Percentiles rank a stretch among this genome's conserved stretches.
Evolutionary conservation across 2,113 vertebrate species (phyloP).

Genomic region (Mola mola): DNA sequence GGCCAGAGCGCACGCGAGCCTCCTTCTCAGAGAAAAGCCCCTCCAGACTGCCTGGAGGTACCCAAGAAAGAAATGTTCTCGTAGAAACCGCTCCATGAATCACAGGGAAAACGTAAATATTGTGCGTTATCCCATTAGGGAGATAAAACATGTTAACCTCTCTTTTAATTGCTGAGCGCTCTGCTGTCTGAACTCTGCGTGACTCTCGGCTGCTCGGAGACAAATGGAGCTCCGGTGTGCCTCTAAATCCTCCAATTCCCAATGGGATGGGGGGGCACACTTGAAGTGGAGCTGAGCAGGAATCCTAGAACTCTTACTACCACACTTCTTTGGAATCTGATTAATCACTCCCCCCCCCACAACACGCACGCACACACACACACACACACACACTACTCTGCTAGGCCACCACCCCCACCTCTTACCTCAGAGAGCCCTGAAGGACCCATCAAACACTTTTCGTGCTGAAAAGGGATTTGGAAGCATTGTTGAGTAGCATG

Average conservation of each 20-base stretch:
- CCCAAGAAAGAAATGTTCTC: constrained; percentile 57
- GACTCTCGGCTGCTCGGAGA: constrained; percentile 90
- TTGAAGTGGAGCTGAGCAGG: constrained; percentile 74
- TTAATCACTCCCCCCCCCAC: constrained; percentile 84
- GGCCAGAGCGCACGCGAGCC: constrained; percentile 86
- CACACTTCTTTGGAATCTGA: constrained; percentile 90
- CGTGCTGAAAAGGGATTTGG: constrained; percentile 50
- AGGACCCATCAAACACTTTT: constrained; percentile 86
- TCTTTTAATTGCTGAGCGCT: constrained; percentile 90
- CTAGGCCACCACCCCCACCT: constrained; percentile 13
- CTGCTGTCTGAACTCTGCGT: constrained; percentile 97
- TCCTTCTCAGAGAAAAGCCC: constrained; percentile 88
- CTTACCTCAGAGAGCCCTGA: constrained; percentile 73
- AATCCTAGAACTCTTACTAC: constrained; percentile 89
- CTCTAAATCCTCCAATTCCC: constrained; percentile 91
- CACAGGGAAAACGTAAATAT: constrained; percentile 88
- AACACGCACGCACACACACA: constrained; percentile 24
- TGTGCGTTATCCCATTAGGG: constrained; percentile 92
- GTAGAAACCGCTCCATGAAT: constrained; percentile 80
- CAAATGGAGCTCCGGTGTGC: constrained; percentile 90
- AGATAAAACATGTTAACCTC: constrained; percentile 92
- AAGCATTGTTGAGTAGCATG: constrained; percentile 62
- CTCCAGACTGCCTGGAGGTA: constrained; percentile 93
- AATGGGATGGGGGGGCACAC: constrained; percentile 78
- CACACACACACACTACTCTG: constrained; percentile 14